Evolutionary conservation across 2,797 vertebrate genomes (phyloP), one percentile per base, ranked within the genome.

Genomic region (Sarcophilus harrisii): DNA sequence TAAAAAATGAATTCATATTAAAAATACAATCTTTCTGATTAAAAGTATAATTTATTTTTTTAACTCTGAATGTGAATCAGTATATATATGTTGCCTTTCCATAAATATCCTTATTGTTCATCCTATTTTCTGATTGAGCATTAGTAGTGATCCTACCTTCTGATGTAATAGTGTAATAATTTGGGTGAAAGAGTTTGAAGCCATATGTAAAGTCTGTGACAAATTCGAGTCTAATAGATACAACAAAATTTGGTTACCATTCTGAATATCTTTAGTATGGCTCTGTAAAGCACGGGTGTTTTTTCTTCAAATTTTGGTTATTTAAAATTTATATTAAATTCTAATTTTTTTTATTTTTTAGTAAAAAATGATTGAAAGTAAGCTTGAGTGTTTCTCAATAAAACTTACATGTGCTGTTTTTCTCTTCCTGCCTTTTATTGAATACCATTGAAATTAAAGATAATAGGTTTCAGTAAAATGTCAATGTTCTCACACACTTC

Each of bases 301-400:
- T 28, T n/a, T 95, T 95, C 45, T 92, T 73, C 52, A 93, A 94
- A 92, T 93, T 81, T 90, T 91, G 66, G 58, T 52, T 14, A 55
- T 92, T 94, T 94, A 66, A 93, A 52, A 90, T 92, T 87, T 73
- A n/a, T 29, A 90, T 45, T 94, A 14, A 87, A 57, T 96, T 95
- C 55, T 38, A 16, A 18, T 32, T 32, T 12, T n/a, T 32, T 62
- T 59, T 62, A n/a, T n/a, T 6, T 38, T 38, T 38, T 81, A 45
- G n/a, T 94, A 52, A 94, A 59, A 87, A 87, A 58, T 66, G 49
- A 96, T 89, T 93, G 18, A 54, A 94, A 95, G 16, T 12, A 94
- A 96, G 87, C 91, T 49, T 57, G 93, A 93, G 8, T 90, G 89
- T 66, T 95, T 92, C 45, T 94, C 57, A 66, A 92, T 94, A 94